phyloP scores from a whole-genome alignment of 1,140 invertebrate genomes.

The Drosophila subpulchrella region DNA sequence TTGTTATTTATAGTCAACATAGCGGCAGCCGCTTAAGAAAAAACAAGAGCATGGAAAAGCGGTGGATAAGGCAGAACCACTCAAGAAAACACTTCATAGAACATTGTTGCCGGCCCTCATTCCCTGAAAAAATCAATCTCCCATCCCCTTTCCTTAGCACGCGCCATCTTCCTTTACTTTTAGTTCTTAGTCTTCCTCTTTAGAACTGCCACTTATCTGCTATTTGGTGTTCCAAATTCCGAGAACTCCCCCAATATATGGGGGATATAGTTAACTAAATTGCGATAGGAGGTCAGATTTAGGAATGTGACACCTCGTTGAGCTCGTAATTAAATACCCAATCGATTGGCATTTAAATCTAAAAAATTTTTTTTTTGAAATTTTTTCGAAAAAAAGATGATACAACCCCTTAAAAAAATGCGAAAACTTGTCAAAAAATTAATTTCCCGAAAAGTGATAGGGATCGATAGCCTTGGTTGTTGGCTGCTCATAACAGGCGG shows the following conservation, averaged over 20 bases:
- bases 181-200: background rate
- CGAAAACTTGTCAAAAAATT: no score
- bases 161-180: slow-evolving; percentile 27
- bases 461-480: no score
- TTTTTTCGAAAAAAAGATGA: no score
- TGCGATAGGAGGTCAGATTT: background rate
- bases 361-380: no score
- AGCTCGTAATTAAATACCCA: no score
- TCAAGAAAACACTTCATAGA: slow-evolving; percentile 79
- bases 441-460: no score
- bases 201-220: slow-evolving; percentile 53
- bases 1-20: slow-evolving; percentile 82
- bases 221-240: slow-evolving; percentile 13
- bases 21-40: slow-evolving; percentile 53
- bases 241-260: background rate
- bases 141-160: slow-evolving; percentile 38
- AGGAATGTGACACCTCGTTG: no score
- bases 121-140: background rate
- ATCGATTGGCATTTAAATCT: no score
- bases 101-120: slow-evolving; percentile 48
- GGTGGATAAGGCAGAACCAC: slow-evolving; percentile 42
- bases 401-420: no score
- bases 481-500: no score
- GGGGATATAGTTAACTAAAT: slow-evolving; percentile 29
- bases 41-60: slow-evolving; percentile 1